phyloP scores from a whole-genome alignment of 1,140 invertebrate genomes.

The Platyura marginata region DNA sequence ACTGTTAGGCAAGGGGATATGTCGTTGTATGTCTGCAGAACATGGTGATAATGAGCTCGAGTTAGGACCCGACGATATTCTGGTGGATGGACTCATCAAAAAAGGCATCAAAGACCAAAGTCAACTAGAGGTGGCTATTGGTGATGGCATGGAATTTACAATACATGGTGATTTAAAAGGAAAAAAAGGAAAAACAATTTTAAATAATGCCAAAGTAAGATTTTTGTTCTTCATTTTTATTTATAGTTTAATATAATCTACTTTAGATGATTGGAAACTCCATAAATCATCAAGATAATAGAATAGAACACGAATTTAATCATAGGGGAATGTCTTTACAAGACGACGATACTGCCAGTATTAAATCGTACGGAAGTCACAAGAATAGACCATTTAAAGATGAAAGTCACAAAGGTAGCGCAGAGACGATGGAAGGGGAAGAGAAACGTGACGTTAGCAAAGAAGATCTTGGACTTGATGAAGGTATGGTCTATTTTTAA shows the following conservation, averaged over 20 bases:
- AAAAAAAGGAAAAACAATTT: constrained; percentile 49
- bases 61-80: constrained; percentile 49
- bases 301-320: constrained; percentile 52
- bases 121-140: constrained; percentile 73
- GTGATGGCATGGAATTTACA: constrained; percentile 79
- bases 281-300: constrained; percentile 55
- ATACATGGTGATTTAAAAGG: constrained; percentile 65
- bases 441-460: constrained; percentile 81
- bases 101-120: constrained; percentile 75
- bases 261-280: constrained; percentile 34
- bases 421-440: constrained; percentile 64
- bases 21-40: constrained; percentile 43
- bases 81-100: constrained; percentile 67
- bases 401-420: constrained; percentile 72
- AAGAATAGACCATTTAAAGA: constrained; percentile 75
- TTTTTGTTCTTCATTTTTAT: background rate
- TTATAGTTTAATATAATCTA: background rate
- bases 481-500: constrained; percentile 26
- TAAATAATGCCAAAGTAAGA: constrained; percentile 47
- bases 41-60: constrained; percentile 39
- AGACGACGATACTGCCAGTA: constrained; percentile 59
- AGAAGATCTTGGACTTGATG: constrained; percentile 64
- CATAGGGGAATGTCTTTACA: constrained; percentile 41
- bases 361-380: constrained; percentile 83
- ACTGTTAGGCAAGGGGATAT: constrained; percentile 26